phyloP scores from a whole-genome alignment of 2,888 invertebrate genomes.

The Ceraclea dissimilis region DNA sequence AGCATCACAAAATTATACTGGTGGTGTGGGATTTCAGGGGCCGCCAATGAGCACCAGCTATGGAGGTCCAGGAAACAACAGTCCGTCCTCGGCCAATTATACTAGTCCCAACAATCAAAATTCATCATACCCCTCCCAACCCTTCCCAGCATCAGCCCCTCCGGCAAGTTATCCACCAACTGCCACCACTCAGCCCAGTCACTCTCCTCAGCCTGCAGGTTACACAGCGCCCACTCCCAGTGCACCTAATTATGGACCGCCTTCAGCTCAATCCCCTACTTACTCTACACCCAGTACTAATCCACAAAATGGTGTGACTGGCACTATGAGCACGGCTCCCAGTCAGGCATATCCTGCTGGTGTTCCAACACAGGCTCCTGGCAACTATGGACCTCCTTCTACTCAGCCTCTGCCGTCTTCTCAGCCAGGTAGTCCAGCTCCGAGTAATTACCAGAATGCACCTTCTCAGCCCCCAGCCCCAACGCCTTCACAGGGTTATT shows the following conservation, averaged over 20 bases:
- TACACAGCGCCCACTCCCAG: constrained; percentile 52
- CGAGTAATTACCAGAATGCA: constrained; percentile 22
- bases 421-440: constrained; percentile 45
- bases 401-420: constrained; percentile 51
- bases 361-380: constrained; percentile 52
- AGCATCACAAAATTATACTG: constrained; percentile 38
- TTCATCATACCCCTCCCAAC: constrained; percentile 44
- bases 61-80: constrained; percentile 30
- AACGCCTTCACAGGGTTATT: constrained; percentile 30
- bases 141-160: constrained; percentile 44
- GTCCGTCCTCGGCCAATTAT: constrained; percentile 38
- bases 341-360: constrained; percentile 50
- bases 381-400: constrained; percentile 52
- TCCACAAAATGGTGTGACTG: constrained; percentile 42
- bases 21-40: constrained; percentile 44
- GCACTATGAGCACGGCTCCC: constrained; percentile 40
- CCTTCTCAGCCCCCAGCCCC: constrained; percentile 34
- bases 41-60: constrained; percentile 42
- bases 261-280: constrained; percentile 56
- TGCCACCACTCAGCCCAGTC: constrained; percentile 44
- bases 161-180: constrained; percentile 48
- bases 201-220: constrained; percentile 51
- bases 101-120: constrained; percentile 45
- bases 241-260: constrained; percentile 54
- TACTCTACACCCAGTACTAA: constrained; percentile 52